Conservation (phyloP, 2,113 vertebrate genomes). For the Phrynocephalus versicolor region DNA sequence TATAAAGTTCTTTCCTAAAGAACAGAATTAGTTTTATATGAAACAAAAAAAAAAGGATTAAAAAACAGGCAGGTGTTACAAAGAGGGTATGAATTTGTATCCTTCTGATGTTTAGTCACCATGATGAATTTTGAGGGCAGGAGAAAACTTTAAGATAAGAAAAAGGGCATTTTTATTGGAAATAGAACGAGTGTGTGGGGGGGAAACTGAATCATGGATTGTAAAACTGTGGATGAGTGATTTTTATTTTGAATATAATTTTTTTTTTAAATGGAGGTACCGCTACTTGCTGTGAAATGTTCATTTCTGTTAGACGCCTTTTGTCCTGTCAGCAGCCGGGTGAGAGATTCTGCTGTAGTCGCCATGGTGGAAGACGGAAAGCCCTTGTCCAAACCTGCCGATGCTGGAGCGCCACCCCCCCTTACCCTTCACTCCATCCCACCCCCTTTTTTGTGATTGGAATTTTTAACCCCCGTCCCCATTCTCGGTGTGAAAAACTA, state of each 20-base stretch:
- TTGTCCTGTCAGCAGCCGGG: conserved; percentile 26
- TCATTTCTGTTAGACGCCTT: conserved; percentile 38
- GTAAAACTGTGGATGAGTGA: conserved; percentile 77
- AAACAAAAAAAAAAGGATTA: conserved; percentile 61
- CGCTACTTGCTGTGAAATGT: conserved; percentile 51
- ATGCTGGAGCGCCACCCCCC: conserved; percentile 62
- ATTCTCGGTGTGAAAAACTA: conserved; percentile 75
- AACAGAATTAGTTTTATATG: conserved; percentile 84
- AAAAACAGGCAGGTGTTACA: conserved; percentile 66
- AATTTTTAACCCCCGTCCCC: conserved; percentile 57
- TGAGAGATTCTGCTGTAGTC: not conserved
- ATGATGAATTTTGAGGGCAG: conserved; percentile 62
- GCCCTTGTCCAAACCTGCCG: conserved; percentile 46
- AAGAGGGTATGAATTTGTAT: conserved; percentile 77
- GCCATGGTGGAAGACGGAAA: conserved; percentile 42
- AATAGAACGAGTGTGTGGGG: conserved; percentile 57
- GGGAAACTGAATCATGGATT: conserved; percentile 74
- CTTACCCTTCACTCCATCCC: conserved; percentile 58
- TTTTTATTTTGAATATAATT: conserved; percentile 79
- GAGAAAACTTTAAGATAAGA: conserved; percentile 67
- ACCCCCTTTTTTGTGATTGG: conserved; percentile 70
- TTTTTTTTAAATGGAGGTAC: conserved; percentile 65
- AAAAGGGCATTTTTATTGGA: conserved; percentile 76
- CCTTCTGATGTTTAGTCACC: conserved; percentile 74
- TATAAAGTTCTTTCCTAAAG: conserved; percentile 85